phyloP scores from a whole-genome alignment of 53 echinoderm and acorn worm species.

The Crossaster papposus region DNA sequence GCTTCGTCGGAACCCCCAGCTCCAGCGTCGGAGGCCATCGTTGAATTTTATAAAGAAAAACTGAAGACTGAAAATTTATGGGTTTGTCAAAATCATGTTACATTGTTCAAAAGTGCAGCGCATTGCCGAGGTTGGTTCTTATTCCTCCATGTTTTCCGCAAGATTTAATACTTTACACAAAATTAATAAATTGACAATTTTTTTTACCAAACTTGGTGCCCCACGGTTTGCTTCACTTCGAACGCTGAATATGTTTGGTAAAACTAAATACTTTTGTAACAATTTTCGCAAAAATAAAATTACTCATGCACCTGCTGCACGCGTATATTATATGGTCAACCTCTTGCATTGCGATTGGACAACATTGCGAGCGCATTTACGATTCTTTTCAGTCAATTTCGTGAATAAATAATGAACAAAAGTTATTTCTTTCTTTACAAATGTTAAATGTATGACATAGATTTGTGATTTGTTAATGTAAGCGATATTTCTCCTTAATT shows the following conservation, averaged over 20 bases:
- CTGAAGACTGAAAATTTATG: not conserved
- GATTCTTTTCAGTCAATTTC: not conserved
- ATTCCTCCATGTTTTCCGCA: too few relatives aligned
- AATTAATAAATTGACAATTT: not conserved
- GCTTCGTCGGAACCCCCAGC: slow-evolving; percentile 35
- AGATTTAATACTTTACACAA: not conserved
- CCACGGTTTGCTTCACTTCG: not conserved
- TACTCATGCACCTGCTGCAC: not conserved
- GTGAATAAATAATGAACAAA: not conserved
- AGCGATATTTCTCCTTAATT: not conserved
- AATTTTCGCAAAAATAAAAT: not conserved
- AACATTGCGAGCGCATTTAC: not conserved
- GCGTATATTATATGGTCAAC: not conserved
- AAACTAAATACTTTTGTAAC: not conserved
- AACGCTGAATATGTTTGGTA: not conserved
- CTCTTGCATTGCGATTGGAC: not conserved
- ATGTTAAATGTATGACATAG: not conserved
- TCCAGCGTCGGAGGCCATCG: slow-evolving; percentile 44
- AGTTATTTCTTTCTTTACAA: not conserved
- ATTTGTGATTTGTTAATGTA: not conserved
- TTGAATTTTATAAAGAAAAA: not conserved
- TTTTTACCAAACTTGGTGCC: not conserved
- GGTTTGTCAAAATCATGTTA: slow-evolving; percentile 27
- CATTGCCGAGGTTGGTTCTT: too few relatives aligned
- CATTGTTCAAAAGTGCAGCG: not conserved